Base-by-base conservation (phyloP, 2,888 invertebrate species). In the Folsomia manolachei region DNA sequence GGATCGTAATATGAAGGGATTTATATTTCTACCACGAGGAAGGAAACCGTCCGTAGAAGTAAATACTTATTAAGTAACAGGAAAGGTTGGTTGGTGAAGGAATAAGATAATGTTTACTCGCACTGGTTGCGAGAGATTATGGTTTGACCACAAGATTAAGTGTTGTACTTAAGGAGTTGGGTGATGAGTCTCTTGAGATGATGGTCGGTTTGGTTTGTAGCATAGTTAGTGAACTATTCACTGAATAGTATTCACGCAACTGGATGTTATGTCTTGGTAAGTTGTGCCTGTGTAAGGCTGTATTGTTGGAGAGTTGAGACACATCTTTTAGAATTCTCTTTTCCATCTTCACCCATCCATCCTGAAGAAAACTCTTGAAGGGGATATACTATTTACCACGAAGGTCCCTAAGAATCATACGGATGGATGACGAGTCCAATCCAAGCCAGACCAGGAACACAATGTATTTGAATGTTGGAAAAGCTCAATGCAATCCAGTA, bases 131-230 rank as follows among this genome's bases (percentile, higher is more conserved):
- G 27, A 64, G 64, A 64, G 64, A 64, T 64, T 64, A 64, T 64
- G 64, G 64, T 64, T 27, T 64, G 64, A 64, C 64, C 64, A 64
- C 64, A 64, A 64, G 64, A 64, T 64, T 64, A 64, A 64, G 64
- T 64, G 64, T 60, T 64, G 64, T 64, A 64, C 64, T 64, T 64
- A 64, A 60, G 27, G 64, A 14, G n/a, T n/a, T n/a, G 39, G 39
- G 39, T 64, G 64, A 64, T 64, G 64, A 27, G 64, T 27, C 64
- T 64, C 27, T 62, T 7, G 21, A 25, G 64, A 25, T 64, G 64
- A 21, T 27, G 63, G 65, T 2, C 19, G 19, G 9, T 19, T 27
- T 63, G 26, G 26, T 14, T 14, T 39, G 4, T 14, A 14, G 4
- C 39, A 14, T 39, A 39, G n/a, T n/a, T n/a, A n/a, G n/a, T n/a